Base-by-base conservation (phyloP, 23 tunicate genomes). In the Styela plicata region DNA sequence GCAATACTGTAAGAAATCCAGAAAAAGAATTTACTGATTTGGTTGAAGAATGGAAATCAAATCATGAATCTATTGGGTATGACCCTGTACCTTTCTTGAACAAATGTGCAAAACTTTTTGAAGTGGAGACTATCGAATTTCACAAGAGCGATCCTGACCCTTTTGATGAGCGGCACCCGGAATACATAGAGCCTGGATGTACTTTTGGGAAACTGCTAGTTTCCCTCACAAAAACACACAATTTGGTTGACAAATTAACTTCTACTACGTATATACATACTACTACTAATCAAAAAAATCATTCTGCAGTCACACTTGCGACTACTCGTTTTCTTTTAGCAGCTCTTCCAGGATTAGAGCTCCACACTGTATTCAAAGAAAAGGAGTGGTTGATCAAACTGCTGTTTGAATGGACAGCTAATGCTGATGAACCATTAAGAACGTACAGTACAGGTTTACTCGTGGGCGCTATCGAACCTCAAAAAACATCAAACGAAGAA, bases 111-210 rank as follows among this genome's bases (percentile, higher is more conserved):
- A 71, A 71, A 71, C 75, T 71, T 10, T 70, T 91, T 76, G 97
- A 91, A 79, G 74, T 67, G 52, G 87, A 83, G 81, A 70, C 86
- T 20, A 85, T 65, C 34, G 87, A 86, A 69, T 91, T 91, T 63
- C 87, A 86, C 63, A 91, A 91, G 70, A 80, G 83, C 36, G 90
- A 86, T 86, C 90, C 90, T 30, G 97, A 91, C 64, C 97, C 97
- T 24, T 91, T 91, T 82, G 97, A 91, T 86, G 87, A 91, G 52
- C 53, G 97, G 24, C 97, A 91, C 77, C 97, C 97, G 78, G 89
- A 63, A 21, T 86, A 82, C 64, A 70, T 74, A 7, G 34, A 28
- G 22, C 97, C 97, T 2, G 84, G 64, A 30, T 74, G 90, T 82
- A 26, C 30, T 19, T 78, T 86, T 64, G 90, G 90, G 2, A 86